These are phyloP conservation scores for Silurus lanzhouensis DNA, from an alignment of 2,797 vertebrate species.

Conservation along the genomic window DNA sequence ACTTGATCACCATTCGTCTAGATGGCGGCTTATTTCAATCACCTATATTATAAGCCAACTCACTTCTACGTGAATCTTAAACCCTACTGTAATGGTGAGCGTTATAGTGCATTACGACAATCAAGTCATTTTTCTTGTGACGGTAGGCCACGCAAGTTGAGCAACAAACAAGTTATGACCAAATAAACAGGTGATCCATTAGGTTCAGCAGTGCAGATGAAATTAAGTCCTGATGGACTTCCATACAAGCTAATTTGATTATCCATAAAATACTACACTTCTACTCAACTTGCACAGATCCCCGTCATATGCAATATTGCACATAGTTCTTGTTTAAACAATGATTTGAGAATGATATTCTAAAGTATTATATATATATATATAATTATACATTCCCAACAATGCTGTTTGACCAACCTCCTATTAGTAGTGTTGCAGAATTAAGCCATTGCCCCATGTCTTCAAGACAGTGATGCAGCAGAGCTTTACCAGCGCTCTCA, in stretches of 20 bases:
- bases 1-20: slow-evolving; percentile 32
- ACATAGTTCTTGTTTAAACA: background rate
- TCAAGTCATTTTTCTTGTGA: slow-evolving; percentile 20
- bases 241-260: slow-evolving; percentile 12
- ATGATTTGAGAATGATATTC: too few relatives aligned
- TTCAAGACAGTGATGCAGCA: background rate
- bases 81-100: slow-evolving; percentile 5
- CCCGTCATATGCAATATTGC: background rate
- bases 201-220: background rate
- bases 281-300: background rate
- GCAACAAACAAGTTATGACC: slow-evolving; percentile 21
- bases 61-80: background rate
- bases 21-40: slow-evolving; percentile 38
- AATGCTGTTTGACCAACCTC: background rate
- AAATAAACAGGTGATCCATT: background rate
- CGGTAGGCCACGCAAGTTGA: slow-evolving; percentile 31
- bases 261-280: background rate
- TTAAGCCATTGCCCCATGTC: background rate
- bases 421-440: background rate
- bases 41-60: background rate
- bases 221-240: slow-evolving; percentile 8
- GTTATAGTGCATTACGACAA: background rate
- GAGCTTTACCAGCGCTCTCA: background rate
- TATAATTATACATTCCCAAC: background rate
- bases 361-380: too few relatives aligned